phyloP scores from a whole-genome alignment of 2,113 vertebrate genomes.

The Acrocephalus kingi region DNA sequence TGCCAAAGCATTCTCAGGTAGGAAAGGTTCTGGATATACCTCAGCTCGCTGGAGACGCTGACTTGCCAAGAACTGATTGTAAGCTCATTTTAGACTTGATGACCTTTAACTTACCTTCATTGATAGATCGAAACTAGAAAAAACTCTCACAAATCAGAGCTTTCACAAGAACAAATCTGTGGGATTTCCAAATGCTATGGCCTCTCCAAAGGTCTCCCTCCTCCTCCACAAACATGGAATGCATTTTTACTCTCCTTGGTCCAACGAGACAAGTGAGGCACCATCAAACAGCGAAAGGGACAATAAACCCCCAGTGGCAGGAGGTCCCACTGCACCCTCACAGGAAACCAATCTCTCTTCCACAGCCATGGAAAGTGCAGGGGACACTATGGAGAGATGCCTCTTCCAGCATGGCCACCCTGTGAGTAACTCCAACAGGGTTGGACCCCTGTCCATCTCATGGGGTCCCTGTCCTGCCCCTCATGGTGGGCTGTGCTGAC shows the following conservation, averaged over 20 bases:
- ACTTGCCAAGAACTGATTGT: neutral
- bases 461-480: neutral
- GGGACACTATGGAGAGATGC: neutral
- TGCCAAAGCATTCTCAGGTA: rapidly evolving
- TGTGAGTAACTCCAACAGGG: rapidly evolving
- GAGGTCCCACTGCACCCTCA: rapidly evolving
- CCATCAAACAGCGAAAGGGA: rapidly evolving
- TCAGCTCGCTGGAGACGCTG: neutral
- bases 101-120: neutral
- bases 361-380: rapidly evolving
- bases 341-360: neutral
- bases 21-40: neutral
- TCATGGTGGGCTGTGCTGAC: neutral
- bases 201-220: neutral
- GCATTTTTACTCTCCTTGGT: neutral
- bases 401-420: neutral
- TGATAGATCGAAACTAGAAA: neutral
- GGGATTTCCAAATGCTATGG: neutral
- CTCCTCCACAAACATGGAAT: rapidly evolving
- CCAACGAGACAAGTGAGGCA: rapidly evolving
- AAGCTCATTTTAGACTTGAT: neutral
- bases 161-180: neutral
- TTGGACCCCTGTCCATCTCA: too few species aligned
- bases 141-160: neutral
- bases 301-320: rapidly evolving